Base-by-base conservation (phyloP, 1,140 invertebrate species). In the Heliconius congener region DNA sequence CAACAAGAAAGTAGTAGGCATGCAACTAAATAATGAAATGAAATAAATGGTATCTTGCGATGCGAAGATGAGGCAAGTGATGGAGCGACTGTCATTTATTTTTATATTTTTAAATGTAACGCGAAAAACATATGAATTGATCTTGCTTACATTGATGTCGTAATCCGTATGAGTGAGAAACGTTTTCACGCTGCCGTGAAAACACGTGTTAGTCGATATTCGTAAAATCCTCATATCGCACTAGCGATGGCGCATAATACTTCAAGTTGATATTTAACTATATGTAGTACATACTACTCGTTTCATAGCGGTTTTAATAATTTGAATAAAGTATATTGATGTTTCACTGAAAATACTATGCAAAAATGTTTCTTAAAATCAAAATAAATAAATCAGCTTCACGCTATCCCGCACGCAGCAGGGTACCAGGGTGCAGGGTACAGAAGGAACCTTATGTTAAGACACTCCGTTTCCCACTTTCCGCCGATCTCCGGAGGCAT, bases 101-200 rank as follows among this genome's bases (percentile, higher is more conserved):
- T 87, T 13, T 11, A 2, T 42, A 42, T 80, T 86, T 87, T 13
- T 11, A 2, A 11, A 42, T 8, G 83, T 87, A 85, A 83, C 83
- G 86, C 86, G 89, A 89, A 90, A 90, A 87, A 91, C 88, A 30
- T 89, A 88, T 87, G 80, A 77, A 87, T 82, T 87, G 87, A 90
- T 89, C 85, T 88, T 91, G 90, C 8, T 52, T 52, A 52, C 50
- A 52, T 52, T 52, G 5, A 52, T 52, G 6, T 52, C 50, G 50
- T 52, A 88, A 91, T 91, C 86, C 84, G 81, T 74, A 50, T 75
- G 79, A 55, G 78, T 77, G 71, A 75, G 81, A 74, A 73, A 52
- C 79, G 83, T 86, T 88, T 86, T 86, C 83, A 84, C 82, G 84
- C 83, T 81, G 73, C 78, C 18, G 79, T 79, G 82, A 88, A 77